phyloP scores from a whole-genome alignment of 1,140 invertebrate genomes.

The Cherax destructor region DNA sequence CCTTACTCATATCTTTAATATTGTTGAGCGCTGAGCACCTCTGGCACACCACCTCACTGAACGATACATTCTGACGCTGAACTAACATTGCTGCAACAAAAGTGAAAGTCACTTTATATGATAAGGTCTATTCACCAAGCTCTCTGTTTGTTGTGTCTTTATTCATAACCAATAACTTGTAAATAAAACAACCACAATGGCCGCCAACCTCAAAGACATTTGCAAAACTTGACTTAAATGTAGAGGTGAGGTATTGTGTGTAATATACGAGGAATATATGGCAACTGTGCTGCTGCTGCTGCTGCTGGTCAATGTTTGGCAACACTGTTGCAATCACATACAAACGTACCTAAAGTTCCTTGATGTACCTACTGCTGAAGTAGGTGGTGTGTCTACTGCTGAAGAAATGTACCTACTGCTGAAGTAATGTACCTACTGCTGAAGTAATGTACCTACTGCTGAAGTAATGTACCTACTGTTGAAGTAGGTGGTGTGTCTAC shows the following conservation, averaged over 20 bases:
- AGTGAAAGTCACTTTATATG: slow-evolving; percentile 59
- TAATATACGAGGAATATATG: not conserved
- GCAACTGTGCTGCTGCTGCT: slow-evolving; percentile 11
- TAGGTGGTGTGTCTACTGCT: too few species aligned
- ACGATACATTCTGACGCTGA: not conserved
- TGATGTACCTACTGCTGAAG: not conserved
- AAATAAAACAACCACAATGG: not conserved
- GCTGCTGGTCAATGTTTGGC: slow-evolving; percentile 32
- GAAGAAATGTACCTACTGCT: too few species aligned
- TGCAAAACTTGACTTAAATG: not conserved
- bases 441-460: too few species aligned
- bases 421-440: too few species aligned
- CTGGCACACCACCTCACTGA: not conserved
- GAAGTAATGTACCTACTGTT: too few species aligned
- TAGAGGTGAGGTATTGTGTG: not conserved
- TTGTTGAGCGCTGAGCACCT: not conserved
- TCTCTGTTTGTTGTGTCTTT: slow-evolving; percentile 33
- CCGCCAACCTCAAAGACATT: not conserved
- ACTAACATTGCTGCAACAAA: slow-evolving; percentile 22
- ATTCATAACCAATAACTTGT: not conserved
- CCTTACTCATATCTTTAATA: not conserved
- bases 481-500: too few species aligned
- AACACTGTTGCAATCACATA: slow-evolving; percentile 52
- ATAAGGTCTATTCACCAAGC: slow-evolving; percentile 47
- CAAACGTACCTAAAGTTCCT: slow-evolving; percentile 22